Percentiles rank a stretch among this genome's conserved stretches.
These are phyloP conservation scores for Lepus timidus DNA, from an alignment of 2,113 vertebrate species.

Conservation along the genomic window DNA sequence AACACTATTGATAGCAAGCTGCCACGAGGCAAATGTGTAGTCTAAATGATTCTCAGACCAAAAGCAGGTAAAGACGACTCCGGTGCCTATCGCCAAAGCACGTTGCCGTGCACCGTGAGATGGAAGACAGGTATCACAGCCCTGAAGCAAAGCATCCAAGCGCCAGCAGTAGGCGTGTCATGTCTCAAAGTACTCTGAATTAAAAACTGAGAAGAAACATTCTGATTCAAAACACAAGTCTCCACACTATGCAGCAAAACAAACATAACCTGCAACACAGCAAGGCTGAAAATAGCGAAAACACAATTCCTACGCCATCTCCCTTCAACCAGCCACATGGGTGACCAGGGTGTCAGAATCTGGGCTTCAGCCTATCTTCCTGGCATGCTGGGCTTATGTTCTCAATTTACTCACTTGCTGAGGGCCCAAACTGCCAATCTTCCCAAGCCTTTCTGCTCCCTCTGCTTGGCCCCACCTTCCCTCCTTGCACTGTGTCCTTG, in stretches of 20 bases:
- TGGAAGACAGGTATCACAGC: not conserved
- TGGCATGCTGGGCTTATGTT: slow-evolving; percentile 7
- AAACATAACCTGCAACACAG: not conserved
- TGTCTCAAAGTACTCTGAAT: not conserved
- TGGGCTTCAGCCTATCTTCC: slow-evolving; percentile 38
- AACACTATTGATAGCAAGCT: slow-evolving; percentile 60
- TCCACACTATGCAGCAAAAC: not conserved
- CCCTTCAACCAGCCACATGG: not conserved
- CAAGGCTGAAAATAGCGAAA: not conserved
- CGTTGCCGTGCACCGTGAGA: not conserved
- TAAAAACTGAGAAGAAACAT: slow-evolving; percentile 4
- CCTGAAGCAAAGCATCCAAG: not conserved
- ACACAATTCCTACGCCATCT: not conserved
- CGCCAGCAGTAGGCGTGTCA: not conserved
- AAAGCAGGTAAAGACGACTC: not conserved
- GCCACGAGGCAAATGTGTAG: slow-evolving; percentile 26
- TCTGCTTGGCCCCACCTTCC: not conserved
- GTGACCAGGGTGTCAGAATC: not conserved
- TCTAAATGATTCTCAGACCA: slow-evolving; percentile 27
- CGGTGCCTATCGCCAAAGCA: not conserved
- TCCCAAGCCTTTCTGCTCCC: not conserved
- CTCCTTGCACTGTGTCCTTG: not conserved
- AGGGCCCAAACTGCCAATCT: slow-evolving; percentile 24
- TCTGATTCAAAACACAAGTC: not conserved
- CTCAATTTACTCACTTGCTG: not conserved